A percentile compares a stretch with the other conserved stretches of the same genome.
These are phyloP conservation scores for Botrylloides violaceus DNA, from an alignment of 23 tunicate species.

Conservation along the genomic window DNA sequence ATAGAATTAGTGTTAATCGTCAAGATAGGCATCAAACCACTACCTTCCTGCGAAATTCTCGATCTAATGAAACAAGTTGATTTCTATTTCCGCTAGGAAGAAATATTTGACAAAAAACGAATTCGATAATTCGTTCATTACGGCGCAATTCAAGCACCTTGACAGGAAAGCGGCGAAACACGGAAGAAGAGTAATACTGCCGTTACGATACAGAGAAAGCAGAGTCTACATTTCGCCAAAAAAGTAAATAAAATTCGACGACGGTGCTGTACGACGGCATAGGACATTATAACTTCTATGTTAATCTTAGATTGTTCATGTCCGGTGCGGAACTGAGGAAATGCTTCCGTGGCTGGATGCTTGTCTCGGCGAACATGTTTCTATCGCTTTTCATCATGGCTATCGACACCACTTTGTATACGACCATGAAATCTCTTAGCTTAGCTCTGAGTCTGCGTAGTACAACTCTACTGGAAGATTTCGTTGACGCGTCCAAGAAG, in stretches of 20 bases:
- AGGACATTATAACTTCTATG: no score
- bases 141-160: slow-evolving; percentile 41
- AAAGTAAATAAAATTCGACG: slow-evolving; percentile 39
- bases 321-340: slow-evolving; percentile 68
- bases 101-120: slow-evolving; percentile 49
- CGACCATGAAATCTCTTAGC: slow-evolving; percentile 33
- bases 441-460: slow-evolving; percentile 32
- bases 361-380: slow-evolving; percentile 44
- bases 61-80: no score
- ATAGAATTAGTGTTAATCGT: no score
- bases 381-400: slow-evolving; percentile 39
- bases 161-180: slow-evolving; percentile 32
- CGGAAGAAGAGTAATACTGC: slow-evolving; percentile 37
- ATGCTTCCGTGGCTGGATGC: slow-evolving; percentile 47
- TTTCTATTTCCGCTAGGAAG: slow-evolving; percentile 14
- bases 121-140: slow-evolving; percentile 76
- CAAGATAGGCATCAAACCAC: no score
- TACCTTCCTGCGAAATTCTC: no score
- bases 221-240: slow-evolving; percentile 45
- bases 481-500: slow-evolving; percentile 7
- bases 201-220: slow-evolving; percentile 54
- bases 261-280: no score
- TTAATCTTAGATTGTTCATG: slow-evolving; percentile 48
- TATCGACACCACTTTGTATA: slow-evolving; percentile 49
- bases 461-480: slow-evolving; percentile 24